Conservation (phyloP, 2,113 vertebrate species). For the Ictalurus punctatus region DNA sequence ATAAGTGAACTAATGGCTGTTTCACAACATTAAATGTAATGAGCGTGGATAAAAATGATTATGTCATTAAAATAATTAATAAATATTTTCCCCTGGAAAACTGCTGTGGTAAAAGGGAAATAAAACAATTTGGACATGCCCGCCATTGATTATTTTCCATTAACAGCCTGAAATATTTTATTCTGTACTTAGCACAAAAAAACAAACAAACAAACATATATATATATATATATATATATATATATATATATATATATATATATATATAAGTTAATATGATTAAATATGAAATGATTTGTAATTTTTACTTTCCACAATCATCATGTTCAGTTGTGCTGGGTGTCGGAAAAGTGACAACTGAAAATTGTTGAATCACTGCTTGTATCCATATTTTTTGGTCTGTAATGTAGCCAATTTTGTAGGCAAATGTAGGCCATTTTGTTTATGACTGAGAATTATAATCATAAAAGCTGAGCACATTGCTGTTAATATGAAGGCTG, state of each 20-base stretch:
- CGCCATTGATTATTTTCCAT: background rate
- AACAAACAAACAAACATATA: background rate
- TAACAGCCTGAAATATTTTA: background rate
- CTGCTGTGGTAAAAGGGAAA: background rate
- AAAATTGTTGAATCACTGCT: background rate
- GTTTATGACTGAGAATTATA: slow-evolving; percentile 33
- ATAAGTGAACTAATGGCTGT: background rate
- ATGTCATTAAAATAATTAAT: background rate
- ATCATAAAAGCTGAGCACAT: slow-evolving; percentile 42
- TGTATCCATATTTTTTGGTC: background rate
- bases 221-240: too few relatives aligned
- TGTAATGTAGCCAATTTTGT: background rate
- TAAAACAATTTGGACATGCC: background rate
- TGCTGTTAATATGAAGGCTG: slow-evolving; percentile 35
- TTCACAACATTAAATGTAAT: background rate
- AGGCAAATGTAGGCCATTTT: slow-evolving; percentile 1
- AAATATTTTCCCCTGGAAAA: background rate
- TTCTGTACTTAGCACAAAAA: background rate
- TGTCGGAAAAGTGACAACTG: background rate
- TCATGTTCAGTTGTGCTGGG: background rate
- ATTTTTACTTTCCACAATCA: background rate
- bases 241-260: too few relatives aligned
- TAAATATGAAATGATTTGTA: background rate
- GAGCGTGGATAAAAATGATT: background rate
- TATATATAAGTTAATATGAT: background rate